A percentile compares a stretch with the other conserved stretches of the same genome.
These are phyloP conservation scores for Diplazon laetatorius DNA, from an alignment of 2,888 invertebrate species.

Conservation along the genomic window DNA sequence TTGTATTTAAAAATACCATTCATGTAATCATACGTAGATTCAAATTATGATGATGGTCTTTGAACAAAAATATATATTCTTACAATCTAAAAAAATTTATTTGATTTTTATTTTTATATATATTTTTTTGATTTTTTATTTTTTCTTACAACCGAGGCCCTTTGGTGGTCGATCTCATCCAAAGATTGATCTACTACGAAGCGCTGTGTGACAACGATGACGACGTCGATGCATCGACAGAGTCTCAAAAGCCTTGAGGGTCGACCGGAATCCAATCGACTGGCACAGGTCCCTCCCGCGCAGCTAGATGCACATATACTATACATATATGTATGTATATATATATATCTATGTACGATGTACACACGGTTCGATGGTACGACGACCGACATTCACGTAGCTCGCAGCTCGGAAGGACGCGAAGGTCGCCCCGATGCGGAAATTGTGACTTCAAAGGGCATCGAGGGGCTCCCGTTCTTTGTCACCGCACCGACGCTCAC, in stretches of 20 bases:
- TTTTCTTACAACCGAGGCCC: background rate
- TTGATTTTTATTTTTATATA: too few relatives aligned
- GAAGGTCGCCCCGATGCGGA: constrained; percentile 60
- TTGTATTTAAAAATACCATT: background rate
- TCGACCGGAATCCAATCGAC: constrained; percentile 36
- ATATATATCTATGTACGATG: too few relatives aligned
- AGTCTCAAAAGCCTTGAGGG: constrained; percentile 11
- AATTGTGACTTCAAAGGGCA: constrained; percentile 65
- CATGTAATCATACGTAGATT: too few relatives aligned
- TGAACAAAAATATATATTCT: too few relatives aligned
- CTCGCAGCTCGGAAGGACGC: constrained; percentile 8
- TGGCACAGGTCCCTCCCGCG: constrained; percentile 2
- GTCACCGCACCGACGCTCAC: constrained; percentile 14
- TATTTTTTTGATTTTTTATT: background rate
- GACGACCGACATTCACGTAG: background rate
- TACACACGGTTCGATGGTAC: background rate
- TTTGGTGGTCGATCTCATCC: background rate
- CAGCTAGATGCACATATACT: background rate
- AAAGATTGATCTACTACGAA: background rate
- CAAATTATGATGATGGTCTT: too few relatives aligned
- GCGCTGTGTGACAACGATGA: background rate
- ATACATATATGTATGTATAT: too few relatives aligned
- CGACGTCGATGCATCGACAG: background rate
- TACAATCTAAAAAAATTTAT: too few relatives aligned
- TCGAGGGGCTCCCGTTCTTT: constrained; percentile 9